Evolutionary conservation across 2,888 invertebrate species (phyloP).

Genomic region (Microchrysa polita): DNA sequence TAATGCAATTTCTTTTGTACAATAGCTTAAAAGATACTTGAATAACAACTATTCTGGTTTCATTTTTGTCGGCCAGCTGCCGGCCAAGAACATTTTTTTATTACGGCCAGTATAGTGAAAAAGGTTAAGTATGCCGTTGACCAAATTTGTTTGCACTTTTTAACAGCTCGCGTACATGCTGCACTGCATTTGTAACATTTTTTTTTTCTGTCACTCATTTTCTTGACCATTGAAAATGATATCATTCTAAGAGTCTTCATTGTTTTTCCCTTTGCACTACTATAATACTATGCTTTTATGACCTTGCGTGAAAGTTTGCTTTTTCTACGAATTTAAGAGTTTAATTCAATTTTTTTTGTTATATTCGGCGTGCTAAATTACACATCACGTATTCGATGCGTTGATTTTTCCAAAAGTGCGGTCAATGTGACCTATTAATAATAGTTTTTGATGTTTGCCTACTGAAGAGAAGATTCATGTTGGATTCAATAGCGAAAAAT

Average conservation of each 20-base stretch:
- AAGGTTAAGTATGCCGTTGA: conserved; percentile 35
- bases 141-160: conserved; percentile 36
- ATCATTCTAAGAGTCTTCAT: conserved; percentile 6
- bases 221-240: conserved; percentile 1
- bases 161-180: background rate
- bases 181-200: conserved; percentile 28
- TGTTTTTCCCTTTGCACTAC: conserved; percentile 15
- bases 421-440: too few species aligned
- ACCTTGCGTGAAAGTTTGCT: conserved; percentile 33
- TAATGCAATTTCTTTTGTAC: background rate
- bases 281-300: too few species aligned
- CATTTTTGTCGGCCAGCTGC: background rate
- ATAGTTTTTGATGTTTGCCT: too few species aligned
- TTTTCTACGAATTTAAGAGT: conserved; percentile 1
- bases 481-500: too few species aligned
- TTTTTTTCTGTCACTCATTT: background rate
- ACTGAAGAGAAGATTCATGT: too few species aligned
- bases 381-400: conserved; percentile 12
- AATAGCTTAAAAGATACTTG: background rate
- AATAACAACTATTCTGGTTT: conserved; percentile 9
- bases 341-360: too few species aligned
- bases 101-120: background rate
- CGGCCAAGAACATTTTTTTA: background rate
- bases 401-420: background rate
- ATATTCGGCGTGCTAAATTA: conserved; percentile 8